Base-by-base conservation (phyloP, 2,797 vertebrate genomes). In the Chelmon rostratus region DNA sequence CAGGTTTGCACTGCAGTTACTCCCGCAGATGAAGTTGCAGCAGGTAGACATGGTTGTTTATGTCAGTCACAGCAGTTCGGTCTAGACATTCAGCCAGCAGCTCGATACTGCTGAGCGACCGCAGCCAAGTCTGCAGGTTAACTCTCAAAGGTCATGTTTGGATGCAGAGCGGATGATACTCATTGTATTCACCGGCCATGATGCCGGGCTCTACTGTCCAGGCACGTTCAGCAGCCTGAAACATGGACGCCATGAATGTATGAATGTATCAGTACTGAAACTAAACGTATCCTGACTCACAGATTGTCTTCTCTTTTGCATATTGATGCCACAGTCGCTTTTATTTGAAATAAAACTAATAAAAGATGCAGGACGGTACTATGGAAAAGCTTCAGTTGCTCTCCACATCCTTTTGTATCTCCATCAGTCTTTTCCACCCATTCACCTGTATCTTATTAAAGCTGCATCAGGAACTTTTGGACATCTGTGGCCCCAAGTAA, bases 61-160 rank as follows among this genome's bases (percentile, higher is more conserved):
- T 66, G 82, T 81, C 49, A 0, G 6, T 57, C 56, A 25, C 54
- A 61, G 5, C 16, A 1, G 58, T 65, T 12, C 53, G 4, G 68
- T 68, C 38, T 28, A 64, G 68, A 79, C 72, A 0, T 44, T 31
- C 21, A 64, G 52, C 54, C 61, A 50, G 50, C 62, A 40, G 82
- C 82, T 84, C 68, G 1, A 35, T 56, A 8, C 69, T 4, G 28
- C 62, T 44, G 62, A 75, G 53, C 50, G 71, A 76, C 69, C 23
- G 72, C 63, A 63, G 63, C 59, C 15, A 11, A 25, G 76, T 42
- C 67, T 57, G 72, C 47, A 67, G n/a, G 50, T 61, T 33, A 2
- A 25, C 62, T 66, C 69, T 66, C 23, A n/a, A 1, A 21, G 53
- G 33, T 38, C 11, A 5, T 2, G 3, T 58, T 7, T 18, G 15